A percentile compares a stretch with the other conserved stretches of the same genome.
phyloP scores from a whole-genome alignment of 2,113 vertebrate species.

The Conger conger region DNA sequence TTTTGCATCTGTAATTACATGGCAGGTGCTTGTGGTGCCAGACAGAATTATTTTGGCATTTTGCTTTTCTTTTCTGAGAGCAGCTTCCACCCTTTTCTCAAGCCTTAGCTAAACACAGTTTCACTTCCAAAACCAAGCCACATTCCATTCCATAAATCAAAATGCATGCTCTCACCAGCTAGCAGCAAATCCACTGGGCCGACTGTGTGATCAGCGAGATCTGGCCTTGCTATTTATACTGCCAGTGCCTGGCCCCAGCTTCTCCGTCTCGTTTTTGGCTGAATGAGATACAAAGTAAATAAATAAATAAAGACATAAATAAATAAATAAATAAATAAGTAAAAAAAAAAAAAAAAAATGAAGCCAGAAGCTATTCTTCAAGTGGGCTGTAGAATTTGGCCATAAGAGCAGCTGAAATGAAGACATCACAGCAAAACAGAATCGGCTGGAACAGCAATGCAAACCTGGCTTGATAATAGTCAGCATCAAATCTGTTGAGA shows the following conservation, averaged over 20 bases:
- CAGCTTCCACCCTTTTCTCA: conserved; percentile 46
- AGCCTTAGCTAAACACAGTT: conserved; percentile 54
- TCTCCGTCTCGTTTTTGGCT: conserved; percentile 44
- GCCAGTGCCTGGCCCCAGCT: conserved; percentile 31
- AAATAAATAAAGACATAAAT: too few species aligned
- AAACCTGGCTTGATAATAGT: conserved; percentile 33
- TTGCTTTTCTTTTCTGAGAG: conserved; percentile 36
- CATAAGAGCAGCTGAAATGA: conserved; percentile 39
- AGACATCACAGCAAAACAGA: conserved; percentile 42
- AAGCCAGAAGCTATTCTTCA: conserved; percentile 51
- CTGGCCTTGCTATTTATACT: conserved; percentile 50
- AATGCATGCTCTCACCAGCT: conserved; percentile 46
- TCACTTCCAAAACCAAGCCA: conserved; percentile 48
- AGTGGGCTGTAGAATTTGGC: conserved; percentile 31
- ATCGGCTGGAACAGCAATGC: conserved; percentile 29
- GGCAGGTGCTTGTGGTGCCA: conserved; percentile 56
- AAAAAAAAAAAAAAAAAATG: conserved; percentile 35
- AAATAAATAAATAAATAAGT: too few species aligned
- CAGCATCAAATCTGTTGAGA: conserved; percentile 35
- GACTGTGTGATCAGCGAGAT: conserved; percentile 43
- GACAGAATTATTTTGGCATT: conserved; percentile 47
- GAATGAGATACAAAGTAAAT: conserved; percentile 57
- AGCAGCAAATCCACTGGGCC: conserved; percentile 53
- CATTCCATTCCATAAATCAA: conserved; percentile 55
- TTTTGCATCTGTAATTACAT: conserved; percentile 60